Conservation (phyloP, 2,113 vertebrate species). For the Ctenomys sociabilis region DNA sequence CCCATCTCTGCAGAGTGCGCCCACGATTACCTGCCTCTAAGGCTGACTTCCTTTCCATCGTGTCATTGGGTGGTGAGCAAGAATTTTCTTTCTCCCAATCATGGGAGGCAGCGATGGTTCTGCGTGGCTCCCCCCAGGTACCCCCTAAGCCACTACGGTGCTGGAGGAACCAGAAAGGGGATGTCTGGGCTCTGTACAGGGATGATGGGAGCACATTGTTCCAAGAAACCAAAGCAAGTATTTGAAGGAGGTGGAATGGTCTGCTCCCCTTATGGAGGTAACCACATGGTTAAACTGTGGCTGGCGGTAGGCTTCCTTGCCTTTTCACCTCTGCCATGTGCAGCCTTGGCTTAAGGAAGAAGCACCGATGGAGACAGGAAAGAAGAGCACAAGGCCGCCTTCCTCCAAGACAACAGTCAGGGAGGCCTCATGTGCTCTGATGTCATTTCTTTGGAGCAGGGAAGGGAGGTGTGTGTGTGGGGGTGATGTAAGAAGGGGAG, state of each 20-base stretch:
- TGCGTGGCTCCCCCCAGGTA: background rate
- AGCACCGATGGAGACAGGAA: background rate
- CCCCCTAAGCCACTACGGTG: background rate
- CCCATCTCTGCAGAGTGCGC: background rate
- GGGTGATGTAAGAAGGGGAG: background rate
- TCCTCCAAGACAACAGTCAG: background rate
- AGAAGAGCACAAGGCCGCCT: background rate
- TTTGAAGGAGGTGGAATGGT: background rate
- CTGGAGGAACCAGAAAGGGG: background rate
- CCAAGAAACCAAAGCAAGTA: background rate
- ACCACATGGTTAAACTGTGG: background rate
- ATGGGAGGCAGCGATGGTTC: background rate
- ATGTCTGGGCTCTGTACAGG: background rate
- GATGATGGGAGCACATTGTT: background rate
- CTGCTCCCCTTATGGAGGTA: background rate
- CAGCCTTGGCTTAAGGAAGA: background rate
- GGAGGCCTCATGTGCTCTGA: background rate
- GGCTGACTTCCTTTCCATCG: background rate
- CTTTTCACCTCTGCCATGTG: background rate
- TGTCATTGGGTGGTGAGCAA: background rate
- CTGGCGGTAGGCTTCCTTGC: background rate
- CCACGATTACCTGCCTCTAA: background rate
- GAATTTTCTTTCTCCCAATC: background rate
- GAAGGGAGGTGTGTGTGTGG: too few relatives aligned
- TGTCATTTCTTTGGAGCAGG: background rate